Base-by-base conservation (phyloP, 1,140 invertebrate species). In the Drosophila equinoxialis region DNA sequence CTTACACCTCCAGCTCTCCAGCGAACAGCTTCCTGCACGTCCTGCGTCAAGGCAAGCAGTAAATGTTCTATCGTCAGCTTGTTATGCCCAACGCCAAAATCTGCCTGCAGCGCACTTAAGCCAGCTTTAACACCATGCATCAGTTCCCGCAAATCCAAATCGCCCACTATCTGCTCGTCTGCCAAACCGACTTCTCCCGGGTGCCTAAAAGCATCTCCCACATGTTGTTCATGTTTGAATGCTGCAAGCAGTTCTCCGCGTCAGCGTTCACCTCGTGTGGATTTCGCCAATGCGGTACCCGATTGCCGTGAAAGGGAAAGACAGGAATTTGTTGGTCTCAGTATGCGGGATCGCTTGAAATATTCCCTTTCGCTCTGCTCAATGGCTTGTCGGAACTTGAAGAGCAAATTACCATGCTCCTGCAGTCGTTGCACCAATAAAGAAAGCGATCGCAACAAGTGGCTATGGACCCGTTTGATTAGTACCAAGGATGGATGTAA, bases 401-500 rank as follows among this genome's bases (percentile, higher is more conserved):
- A 72, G 14, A 4, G 17, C 11, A 77, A 65, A 6, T 42, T 89
- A 3, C 17, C 17, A 4, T 23, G 45, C 1, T 14, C 20, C 0
- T 0, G 51, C 62, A 7, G 8, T n/a, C 8, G 17, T 13, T 45
- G 55, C 14, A 8, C n/a, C 3, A 8, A 45, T 6, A 20, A 11
- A 3, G 7, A 11, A 7, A 37, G 37, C 0, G 30, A n/a, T 0
- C 45, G 71, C 6, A 51, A 23, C 3, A 71, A 59, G 8, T 84
- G 84, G 70, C 59, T 87, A 2, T 87, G 84, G 80, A 89, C 84
- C 1, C 66, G 77, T 3, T 4, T 87, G 42, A 17, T 73, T 2
- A 35, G 13, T 23, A 41, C 65, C 6, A 57, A 63, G 1, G 26
- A 89, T 42, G 84, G 85, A 30, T 89, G 64, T 20, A 74, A 75